Percentiles rank a stretch among this genome's conserved stretches.
These are phyloP conservation scores for Aspidiotus destructor DNA, from an alignment of 2,888 invertebrate genomes.

Conservation along the genomic window DNA sequence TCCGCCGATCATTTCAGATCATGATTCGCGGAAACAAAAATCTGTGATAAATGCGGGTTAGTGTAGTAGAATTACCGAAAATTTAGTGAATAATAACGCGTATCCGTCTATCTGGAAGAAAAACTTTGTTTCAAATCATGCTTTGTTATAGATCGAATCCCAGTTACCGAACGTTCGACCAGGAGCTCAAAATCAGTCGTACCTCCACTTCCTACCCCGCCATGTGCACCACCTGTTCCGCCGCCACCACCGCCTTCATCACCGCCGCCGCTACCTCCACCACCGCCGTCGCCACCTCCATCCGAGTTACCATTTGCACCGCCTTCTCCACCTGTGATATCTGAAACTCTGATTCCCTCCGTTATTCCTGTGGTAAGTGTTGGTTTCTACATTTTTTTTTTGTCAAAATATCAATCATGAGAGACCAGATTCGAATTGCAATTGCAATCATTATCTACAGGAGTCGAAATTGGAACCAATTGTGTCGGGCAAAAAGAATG, in stretches of 20 bases:
- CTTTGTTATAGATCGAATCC: no score
- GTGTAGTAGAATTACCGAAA: no score
- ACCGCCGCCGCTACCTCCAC: slow-evolving; percentile 13
- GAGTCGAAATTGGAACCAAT: slow-evolving; percentile 1
- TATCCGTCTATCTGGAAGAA: no score
- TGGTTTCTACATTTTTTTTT: neutral
- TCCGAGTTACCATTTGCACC: neutral
- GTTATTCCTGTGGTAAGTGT: slow-evolving; percentile 13
- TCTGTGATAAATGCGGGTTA: no score
- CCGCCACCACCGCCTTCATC: slow-evolving; percentile 23
- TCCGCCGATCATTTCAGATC: slow-evolving; percentile 21
- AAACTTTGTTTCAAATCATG: no score
- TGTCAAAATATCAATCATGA: neutral
- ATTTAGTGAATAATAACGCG: no score
- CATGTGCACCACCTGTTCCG: neutral
- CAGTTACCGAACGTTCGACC: no score
- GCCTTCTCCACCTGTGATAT: slow-evolving; percentile 11
- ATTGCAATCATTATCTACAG: neutral
- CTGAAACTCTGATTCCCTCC: neutral
- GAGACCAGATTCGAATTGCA: neutral
- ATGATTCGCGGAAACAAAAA: slow-evolving; percentile 16
- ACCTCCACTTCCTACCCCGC: neutral
- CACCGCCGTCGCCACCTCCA: neutral
- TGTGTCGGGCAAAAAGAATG: neutral
- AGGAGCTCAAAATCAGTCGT: no score